Evolutionary conservation across 1,140 invertebrate genomes (phyloP).

Genomic region (Lamellibrachia luymesi): DNA sequence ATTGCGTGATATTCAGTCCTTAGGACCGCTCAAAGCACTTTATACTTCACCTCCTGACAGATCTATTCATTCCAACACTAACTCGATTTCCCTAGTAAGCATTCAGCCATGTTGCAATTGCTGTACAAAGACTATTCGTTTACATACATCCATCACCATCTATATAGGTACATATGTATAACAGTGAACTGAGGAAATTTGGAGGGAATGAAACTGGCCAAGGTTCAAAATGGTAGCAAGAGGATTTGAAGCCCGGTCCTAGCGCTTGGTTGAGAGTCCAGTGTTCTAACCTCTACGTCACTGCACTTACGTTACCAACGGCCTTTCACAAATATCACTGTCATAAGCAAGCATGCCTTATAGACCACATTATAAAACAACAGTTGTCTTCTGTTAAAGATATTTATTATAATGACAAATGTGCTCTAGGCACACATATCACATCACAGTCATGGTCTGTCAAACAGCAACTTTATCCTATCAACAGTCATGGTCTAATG

Average conservation of each 20-base stretch:
- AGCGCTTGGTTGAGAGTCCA: too few species aligned
- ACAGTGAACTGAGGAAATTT: too few species aligned
- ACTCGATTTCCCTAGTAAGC: too few species aligned
- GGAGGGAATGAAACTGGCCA: too few species aligned
- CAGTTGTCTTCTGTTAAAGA: neutral
- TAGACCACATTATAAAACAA: neutral
- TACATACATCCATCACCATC: neutral
- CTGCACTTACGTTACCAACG: neutral
- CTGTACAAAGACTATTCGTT: neutral
- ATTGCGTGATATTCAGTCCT: neutral
- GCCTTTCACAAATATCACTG: neutral
- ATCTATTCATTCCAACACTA: too few species aligned
- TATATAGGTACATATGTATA: too few species aligned
- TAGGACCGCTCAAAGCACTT: too few species aligned
- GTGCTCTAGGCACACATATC: neutral
- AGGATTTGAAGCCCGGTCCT: too few species aligned
- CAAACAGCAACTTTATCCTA: neutral
- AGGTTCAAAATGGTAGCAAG: too few species aligned
- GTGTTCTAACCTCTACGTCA: too few species aligned
- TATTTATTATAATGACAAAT: neutral
- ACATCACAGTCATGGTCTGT: neutral
- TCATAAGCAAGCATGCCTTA: neutral
- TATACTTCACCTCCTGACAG: too few species aligned
- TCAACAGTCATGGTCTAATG: neutral
- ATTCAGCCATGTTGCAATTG: neutral